Percentiles rank a stretch among this genome's conserved stretches.
These are phyloP conservation scores for Ceryle rudis DNA, from an alignment of 2,797 vertebrate genomes.

Conservation along the genomic window DNA sequence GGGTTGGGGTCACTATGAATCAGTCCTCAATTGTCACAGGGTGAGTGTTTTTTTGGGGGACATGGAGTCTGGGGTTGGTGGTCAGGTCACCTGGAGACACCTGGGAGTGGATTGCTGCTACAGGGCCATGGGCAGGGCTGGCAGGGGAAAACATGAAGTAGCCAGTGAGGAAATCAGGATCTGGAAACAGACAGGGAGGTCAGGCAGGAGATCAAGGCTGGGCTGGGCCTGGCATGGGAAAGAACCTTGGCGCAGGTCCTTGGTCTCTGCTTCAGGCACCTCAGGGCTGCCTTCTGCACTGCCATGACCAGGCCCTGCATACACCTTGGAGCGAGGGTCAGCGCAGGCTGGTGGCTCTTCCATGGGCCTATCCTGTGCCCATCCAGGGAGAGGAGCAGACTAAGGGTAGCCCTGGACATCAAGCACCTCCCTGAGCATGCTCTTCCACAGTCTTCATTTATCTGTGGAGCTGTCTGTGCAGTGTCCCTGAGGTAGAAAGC, in stretches of 20 bases:
- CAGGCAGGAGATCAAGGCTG: fast-evolving
- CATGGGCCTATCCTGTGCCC: too few relatives aligned
- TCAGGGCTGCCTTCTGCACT: fast-evolving
- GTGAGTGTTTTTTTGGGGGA: neutral
- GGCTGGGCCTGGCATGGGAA: too few relatives aligned
- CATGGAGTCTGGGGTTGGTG: neutral
- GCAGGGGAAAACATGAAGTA: neutral
- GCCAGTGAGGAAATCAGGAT: fast-evolving
- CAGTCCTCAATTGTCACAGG: fast-evolving
- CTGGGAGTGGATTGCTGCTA: neutral
- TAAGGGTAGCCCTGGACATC: too few relatives aligned
- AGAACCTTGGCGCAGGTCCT: neutral
- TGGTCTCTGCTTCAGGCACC: too few relatives aligned
- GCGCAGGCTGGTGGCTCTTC: neutral
- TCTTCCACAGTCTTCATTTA: neutral
- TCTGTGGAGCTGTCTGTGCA: fast-evolving
- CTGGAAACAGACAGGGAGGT: fast-evolving
- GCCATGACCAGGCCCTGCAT: fast-evolving
- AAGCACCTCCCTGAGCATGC: fast-evolving
- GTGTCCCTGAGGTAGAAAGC: neutral
- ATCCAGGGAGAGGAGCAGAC: fast-evolving
- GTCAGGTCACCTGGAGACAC: neutral
- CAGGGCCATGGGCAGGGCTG: fast-evolving
- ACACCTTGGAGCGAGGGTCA: fast-evolving
- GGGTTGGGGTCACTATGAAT: neutral